These are phyloP conservation scores for Penaeus indicus DNA, from an alignment of 1,140 invertebrate genomes.

Conservation along the genomic window DNA sequence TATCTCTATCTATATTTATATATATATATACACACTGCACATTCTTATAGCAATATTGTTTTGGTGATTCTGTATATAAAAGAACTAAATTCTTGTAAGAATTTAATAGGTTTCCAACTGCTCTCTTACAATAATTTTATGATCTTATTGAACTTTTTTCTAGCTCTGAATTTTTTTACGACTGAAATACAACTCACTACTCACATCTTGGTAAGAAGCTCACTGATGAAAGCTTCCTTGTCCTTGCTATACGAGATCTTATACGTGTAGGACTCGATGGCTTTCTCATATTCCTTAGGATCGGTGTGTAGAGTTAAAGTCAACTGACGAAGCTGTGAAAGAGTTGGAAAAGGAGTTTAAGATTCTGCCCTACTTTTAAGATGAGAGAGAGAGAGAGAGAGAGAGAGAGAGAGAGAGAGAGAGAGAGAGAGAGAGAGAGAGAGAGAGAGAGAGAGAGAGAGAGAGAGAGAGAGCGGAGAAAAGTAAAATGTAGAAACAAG, in stretches of 20 bases:
- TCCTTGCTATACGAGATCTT: constrained; percentile 2
- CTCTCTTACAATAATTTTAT: neutral
- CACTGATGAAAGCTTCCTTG: neutral
- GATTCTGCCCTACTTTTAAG: neutral
- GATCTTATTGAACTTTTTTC: neutral
- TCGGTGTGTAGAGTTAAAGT: constrained; percentile 6
- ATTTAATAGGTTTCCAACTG: no score
- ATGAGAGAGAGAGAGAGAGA: constrained; percentile 14
- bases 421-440: constrained; percentile 30
- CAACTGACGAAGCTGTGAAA: neutral
- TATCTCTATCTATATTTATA: no score
- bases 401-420: constrained; percentile 30
- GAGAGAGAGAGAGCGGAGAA: no score
- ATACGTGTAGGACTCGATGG: constrained; percentile 29
- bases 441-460: constrained; percentile 3
- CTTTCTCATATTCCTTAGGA: constrained; percentile 12
- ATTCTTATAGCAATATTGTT: no score
- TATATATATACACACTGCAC: no score
- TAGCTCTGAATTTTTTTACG: neutral
- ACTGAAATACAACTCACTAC: no score
- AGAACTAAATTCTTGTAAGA: no score
- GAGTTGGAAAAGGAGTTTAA: neutral
- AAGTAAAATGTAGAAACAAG: no score
- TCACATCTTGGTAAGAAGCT: neutral
- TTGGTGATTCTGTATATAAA: no score